Evolutionary conservation across 2,797 vertebrate genomes (phyloP).

Genomic region (Phaenicophaeus curvirostris): DNA sequence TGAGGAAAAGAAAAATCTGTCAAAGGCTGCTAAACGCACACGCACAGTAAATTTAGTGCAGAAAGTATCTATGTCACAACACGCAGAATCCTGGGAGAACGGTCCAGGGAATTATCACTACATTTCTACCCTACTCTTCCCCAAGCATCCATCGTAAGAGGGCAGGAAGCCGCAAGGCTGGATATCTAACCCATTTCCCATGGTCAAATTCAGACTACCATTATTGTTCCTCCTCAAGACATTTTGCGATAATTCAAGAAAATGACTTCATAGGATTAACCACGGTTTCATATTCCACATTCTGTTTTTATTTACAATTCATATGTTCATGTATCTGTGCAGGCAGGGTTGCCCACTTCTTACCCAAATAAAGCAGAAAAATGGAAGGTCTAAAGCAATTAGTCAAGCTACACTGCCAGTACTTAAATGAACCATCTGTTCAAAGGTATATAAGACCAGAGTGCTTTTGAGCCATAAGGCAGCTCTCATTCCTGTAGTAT

Average conservation of each 20-base stretch:
- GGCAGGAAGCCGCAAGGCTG: not conserved
- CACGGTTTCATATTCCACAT: not conserved
- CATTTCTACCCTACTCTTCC: not conserved
- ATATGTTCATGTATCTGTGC: not conserved
- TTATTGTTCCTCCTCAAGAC: not conserved
- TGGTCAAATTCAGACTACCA: not conserved
- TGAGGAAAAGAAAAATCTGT: not conserved
- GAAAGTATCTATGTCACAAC: not conserved
- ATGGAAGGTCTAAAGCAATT: slow-evolving; percentile 50
- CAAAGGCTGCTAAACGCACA: not conserved
- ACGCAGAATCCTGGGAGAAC: not conserved
- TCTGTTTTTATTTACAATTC: slow-evolving; percentile 33
- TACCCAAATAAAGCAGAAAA: slow-evolving; percentile 33
- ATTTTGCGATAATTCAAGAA: not conserved
- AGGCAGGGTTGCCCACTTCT: slow-evolving; percentile 37
- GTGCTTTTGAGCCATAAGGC: not conserved
- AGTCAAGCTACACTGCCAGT: slow-evolving; percentile 37
- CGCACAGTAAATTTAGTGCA: not conserved
- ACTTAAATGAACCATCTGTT: slow-evolving; percentile 62
- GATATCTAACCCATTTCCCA: not conserved
- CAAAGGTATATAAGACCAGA: slow-evolving; percentile 35
- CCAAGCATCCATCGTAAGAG: not conserved
- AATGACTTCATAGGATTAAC: not conserved
- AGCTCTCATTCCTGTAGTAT: not conserved
- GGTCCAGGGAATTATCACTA: not conserved